Evolutionary conservation across 2,797 vertebrate species (phyloP).

Genomic region (Sebastiscus albofasciatus): DNA sequence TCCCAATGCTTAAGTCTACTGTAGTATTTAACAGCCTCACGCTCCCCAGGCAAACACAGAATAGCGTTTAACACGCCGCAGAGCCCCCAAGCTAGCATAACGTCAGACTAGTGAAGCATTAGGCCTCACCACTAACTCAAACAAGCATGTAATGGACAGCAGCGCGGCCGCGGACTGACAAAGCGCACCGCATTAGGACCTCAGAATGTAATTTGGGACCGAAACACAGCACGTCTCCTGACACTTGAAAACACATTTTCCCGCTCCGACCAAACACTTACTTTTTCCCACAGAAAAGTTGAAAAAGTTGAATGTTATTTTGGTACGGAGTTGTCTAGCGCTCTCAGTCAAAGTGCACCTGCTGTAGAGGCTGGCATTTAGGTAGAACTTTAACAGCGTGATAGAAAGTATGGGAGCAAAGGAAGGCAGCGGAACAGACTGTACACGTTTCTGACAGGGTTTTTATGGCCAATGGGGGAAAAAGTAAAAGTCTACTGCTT

Average conservation of each 20-base stretch:
- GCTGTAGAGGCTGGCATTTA: background rate
- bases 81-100: constrained; percentile 44
- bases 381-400: background rate
- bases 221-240: constrained; percentile 41
- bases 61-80: constrained; percentile 66
- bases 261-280: constrained; percentile 6
- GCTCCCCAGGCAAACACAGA: constrained; percentile 70
- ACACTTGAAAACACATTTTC: constrained; percentile 33
- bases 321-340: background rate
- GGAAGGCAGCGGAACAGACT: background rate
- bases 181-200: constrained; percentile 32
- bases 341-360: background rate
- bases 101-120: constrained; percentile 41
- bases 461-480: background rate
- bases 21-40: constrained; percentile 72
- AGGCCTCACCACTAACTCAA: constrained; percentile 47
- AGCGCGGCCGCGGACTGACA: constrained; percentile 1
- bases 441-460: background rate
- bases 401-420: background rate
- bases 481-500: background rate
- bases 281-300: constrained; percentile 12
- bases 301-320: constrained; percentile 22
- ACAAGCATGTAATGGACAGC: constrained; percentile 69
- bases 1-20: constrained; percentile 69
- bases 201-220: constrained; percentile 34